Conservation (phyloP, 2,113 vertebrate species). For the Cyprinodon brontotheroides region DNA sequence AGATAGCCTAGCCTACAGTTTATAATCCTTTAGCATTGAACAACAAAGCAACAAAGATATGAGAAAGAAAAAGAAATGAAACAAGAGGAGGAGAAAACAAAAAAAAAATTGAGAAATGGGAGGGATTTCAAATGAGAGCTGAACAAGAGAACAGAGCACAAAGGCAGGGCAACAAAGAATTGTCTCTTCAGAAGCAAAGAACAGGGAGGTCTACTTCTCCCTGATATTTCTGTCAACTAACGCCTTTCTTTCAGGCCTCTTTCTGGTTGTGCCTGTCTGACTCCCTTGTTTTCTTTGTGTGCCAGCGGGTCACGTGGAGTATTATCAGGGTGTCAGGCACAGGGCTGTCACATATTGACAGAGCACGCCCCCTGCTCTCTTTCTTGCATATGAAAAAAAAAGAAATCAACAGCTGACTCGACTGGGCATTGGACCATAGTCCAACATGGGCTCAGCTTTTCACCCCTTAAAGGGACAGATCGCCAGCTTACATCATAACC, state of each 20-base stretch:
- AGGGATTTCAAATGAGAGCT: constrained; percentile 26
- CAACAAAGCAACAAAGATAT: neutral
- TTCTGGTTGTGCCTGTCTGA: constrained; percentile 53
- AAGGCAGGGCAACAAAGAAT: constrained; percentile 24
- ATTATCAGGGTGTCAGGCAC: constrained; percentile 74
- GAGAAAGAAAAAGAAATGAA: neutral
- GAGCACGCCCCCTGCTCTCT: constrained; percentile 45
- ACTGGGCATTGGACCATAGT: constrained; percentile 47
- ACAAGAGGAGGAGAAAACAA: neutral
- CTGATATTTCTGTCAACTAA: constrained; percentile 34
- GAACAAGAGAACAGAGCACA: constrained; percentile 13
- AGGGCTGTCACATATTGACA: constrained; percentile 71
- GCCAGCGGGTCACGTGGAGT: constrained; percentile 59
- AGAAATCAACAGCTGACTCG: constrained; percentile 20
- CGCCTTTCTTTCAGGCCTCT: constrained; percentile 38
- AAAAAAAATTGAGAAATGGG: constrained; percentile 29
- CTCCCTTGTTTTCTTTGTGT: constrained; percentile 61
- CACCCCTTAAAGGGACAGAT: constrained; percentile 50
- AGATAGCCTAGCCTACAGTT: constrained; percentile 40
- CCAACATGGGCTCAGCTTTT: constrained; percentile 39
- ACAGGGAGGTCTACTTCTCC: constrained; percentile 28
- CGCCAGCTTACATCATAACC: constrained; percentile 61
- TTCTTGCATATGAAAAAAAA: neutral
- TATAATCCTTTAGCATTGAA: constrained; percentile 27
- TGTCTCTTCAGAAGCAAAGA: constrained; percentile 35